Evolutionary conservation across 2,888 invertebrate genomes (phyloP).

Genomic region (Timema podura): DNA sequence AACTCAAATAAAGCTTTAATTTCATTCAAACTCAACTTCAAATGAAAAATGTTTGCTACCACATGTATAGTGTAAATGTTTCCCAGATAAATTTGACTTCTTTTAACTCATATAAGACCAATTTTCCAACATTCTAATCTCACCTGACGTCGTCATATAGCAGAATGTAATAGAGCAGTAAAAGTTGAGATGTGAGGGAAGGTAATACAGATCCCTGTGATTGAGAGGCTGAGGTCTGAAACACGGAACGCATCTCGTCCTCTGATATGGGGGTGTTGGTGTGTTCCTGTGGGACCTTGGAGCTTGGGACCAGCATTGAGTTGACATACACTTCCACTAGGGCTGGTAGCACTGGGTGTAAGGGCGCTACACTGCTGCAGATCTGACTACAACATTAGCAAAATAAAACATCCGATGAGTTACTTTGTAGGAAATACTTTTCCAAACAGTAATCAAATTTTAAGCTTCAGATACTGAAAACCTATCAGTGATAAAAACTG

Average conservation of each 20-base stretch:
- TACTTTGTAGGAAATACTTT: neutral
- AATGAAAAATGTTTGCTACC: no score
- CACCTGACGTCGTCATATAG: constrained; percentile 78
- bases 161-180: constrained; percentile 86
- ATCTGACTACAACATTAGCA: constrained; percentile 64
- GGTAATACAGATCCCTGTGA: constrained; percentile 54
- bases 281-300: constrained; percentile 65
- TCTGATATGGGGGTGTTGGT: constrained; percentile 90
- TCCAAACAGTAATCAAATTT: no score
- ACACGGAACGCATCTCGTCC: constrained; percentile 80
- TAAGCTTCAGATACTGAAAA: no score
- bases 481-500: no score
- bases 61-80: no score
- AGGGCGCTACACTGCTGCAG: constrained; percentile 79
- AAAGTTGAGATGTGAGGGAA: constrained; percentile 78
- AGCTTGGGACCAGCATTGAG: constrained; percentile 72
- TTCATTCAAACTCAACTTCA: no score
- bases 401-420: neutral
- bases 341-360: constrained; percentile 90
- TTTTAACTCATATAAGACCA: no score
- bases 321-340: constrained; percentile 93
- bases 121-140: neutral
- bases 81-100: no score
- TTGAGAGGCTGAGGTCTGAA: constrained; percentile 71
- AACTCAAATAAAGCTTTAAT: no score